Conservation (phyloP, 92 coral and sea anemone genomes). For the Porites evermanni region DNA sequence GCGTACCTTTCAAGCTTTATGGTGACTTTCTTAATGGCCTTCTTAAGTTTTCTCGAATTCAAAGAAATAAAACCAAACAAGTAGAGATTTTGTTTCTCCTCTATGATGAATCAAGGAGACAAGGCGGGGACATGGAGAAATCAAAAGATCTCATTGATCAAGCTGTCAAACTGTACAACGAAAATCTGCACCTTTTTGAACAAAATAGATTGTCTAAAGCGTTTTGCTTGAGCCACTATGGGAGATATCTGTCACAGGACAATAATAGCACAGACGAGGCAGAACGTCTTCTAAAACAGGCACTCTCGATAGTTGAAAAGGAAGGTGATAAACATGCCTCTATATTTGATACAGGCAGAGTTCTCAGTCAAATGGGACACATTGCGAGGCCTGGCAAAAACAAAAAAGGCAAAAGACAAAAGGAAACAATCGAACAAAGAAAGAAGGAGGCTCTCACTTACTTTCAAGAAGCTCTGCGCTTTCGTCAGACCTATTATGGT, state of each 20-base stretch:
- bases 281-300: neutral
- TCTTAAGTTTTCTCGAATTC: neutral
- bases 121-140: too few relatives aligned
- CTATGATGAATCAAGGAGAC: constrained; percentile 28
- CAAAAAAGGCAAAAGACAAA: too few relatives aligned
- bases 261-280: neutral
- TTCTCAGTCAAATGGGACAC: neutral
- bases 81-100: constrained; percentile 50
- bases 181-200: neutral
- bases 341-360: neutral
- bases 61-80: neutral
- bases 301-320: neutral
- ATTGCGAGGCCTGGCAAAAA: too few relatives aligned
- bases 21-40: constrained; percentile 24
- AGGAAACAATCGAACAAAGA: too few relatives aligned
- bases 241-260: constrained; percentile 35
- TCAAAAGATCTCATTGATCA: too few relatives aligned
- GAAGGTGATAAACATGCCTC: too few relatives aligned
- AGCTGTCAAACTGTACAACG: too few relatives aligned
- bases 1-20: constrained; percentile 28
- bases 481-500: too few relatives aligned
- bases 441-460: too few relatives aligned
- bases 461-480: too few relatives aligned
- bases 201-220: constrained; percentile 13
- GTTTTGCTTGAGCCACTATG: constrained; percentile 21